Percentiles rank a stretch among this genome's conserved stretches.
These are phyloP conservation scores for Eulemur rufifrons DNA, from an alignment of 2,113 vertebrate species.

Conservation along the genomic window DNA sequence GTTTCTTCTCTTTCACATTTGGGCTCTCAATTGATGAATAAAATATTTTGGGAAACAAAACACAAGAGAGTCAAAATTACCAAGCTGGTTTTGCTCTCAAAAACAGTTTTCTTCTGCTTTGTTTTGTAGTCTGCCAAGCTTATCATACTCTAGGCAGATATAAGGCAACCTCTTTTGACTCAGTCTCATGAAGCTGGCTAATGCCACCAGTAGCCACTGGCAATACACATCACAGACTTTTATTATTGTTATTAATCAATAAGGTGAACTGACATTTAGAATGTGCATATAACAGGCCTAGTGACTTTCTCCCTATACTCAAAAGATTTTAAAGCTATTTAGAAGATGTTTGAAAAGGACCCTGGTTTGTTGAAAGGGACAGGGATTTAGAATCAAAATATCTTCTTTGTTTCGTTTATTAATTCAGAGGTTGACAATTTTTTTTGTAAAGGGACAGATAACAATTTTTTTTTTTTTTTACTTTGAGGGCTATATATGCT, in stretches of 20 bases:
- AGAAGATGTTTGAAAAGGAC: not conserved
- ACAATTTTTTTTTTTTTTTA: not conserved
- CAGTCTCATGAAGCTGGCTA: slow-evolving; percentile 28
- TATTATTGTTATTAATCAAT: slow-evolving; percentile 52
- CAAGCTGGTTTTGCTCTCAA: slow-evolving; percentile 58
- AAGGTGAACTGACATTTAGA: slow-evolving; percentile 37
- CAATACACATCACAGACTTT: slow-evolving; percentile 19
- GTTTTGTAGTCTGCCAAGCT: slow-evolving; percentile 64
- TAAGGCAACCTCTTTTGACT: slow-evolving; percentile 36
- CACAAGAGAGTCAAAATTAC: slow-evolving; percentile 65
- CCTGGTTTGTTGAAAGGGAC: not conserved
- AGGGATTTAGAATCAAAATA: slow-evolving; percentile 22
- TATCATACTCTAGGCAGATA: slow-evolving; percentile 57
- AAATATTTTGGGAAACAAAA: slow-evolving; percentile 70
- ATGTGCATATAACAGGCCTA: not conserved
- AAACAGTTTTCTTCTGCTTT: slow-evolving; percentile 58
- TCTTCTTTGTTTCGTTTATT: not conserved
- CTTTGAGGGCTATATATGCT: not conserved
- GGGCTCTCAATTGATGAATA: slow-evolving; percentile 58
- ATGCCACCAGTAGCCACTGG: slow-evolving; percentile 25
- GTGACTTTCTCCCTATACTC: not conserved
- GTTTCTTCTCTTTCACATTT: slow-evolving; percentile 52
- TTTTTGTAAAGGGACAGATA: not conserved
- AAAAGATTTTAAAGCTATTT: slow-evolving; percentile 29
- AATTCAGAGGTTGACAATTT: not conserved